A percentile compares a stretch with the other conserved stretches of the same genome.
These are phyloP conservation scores for Tachina lurida DNA, from an alignment of 2,888 invertebrate species.

Conservation along the genomic window DNA sequence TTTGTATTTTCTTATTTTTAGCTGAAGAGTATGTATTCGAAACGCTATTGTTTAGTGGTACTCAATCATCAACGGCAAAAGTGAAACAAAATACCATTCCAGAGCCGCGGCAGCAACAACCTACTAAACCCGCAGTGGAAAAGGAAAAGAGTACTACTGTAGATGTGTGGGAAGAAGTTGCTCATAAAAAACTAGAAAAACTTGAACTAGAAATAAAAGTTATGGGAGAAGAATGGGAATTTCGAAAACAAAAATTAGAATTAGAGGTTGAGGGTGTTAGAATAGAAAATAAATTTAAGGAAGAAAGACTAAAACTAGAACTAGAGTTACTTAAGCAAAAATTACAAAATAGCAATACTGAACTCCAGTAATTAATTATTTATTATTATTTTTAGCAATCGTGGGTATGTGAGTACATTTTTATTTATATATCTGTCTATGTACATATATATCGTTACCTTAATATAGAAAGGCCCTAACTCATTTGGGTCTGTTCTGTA, in stretches of 20 bases:
- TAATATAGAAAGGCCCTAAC: no score
- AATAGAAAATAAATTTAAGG: slow-evolving; percentile 52
- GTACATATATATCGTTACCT: no score
- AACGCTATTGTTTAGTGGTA: slow-evolving; percentile 40
- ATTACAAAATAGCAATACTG: neutral
- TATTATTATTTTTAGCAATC: no score
- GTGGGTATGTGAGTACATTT: no score
- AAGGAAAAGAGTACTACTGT: slow-evolving; percentile 17
- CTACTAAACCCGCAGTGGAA: neutral
- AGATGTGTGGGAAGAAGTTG: slow-evolving; percentile 58
- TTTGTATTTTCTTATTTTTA: slow-evolving; percentile 10
- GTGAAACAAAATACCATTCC: neutral
- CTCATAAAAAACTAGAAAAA: slow-evolving; percentile 53
- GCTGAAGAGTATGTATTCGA: slow-evolving; percentile 60
- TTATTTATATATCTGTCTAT: no score
- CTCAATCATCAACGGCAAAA: neutral
- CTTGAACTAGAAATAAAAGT: slow-evolving; percentile 53
- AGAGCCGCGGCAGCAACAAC: slow-evolving; percentile 3
- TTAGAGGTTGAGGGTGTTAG: slow-evolving; percentile 43
- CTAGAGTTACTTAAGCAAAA: slow-evolving; percentile 53
- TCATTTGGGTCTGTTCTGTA: no score
- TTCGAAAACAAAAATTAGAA: slow-evolving; percentile 52
- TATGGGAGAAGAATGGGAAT: slow-evolving; percentile 53
- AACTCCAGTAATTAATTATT: no score
- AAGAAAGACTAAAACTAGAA: slow-evolving; percentile 53